These are phyloP conservation scores for Montifringilla adamsi DNA, from an alignment of 2,113 vertebrate species.

Conservation along the genomic window DNA sequence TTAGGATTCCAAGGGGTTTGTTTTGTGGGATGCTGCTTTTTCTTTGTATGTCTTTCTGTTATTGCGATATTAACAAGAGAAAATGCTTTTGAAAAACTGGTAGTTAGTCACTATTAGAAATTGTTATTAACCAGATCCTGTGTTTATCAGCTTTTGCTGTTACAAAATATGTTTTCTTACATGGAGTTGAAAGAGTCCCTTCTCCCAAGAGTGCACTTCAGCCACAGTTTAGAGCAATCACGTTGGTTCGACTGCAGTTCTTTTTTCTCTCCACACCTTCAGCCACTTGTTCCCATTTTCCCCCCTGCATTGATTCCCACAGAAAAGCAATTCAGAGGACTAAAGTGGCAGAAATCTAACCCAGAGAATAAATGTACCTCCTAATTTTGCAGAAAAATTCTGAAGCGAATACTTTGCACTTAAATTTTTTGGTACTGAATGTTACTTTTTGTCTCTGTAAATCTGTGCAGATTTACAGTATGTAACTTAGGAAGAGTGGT, in stretches of 20 bases:
- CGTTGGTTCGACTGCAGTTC: neutral
- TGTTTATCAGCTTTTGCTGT: neutral
- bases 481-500: neutral
- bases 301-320: neutral
- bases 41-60: neutral
- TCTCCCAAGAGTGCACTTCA: neutral
- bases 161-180: neutral
- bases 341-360: neutral
- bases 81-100: neutral
- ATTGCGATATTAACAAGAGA: neutral
- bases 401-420: neutral
- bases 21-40: neutral
- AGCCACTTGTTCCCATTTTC: fast-evolving
- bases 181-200: neutral
- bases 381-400: neutral
- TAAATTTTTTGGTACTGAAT: neutral
- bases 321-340: neutral
- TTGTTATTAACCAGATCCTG: neutral
- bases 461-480: neutral
- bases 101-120: neutral
- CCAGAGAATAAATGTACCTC: neutral
- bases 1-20: neutral
- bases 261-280: neutral
- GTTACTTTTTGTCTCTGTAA: neutral
- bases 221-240: neutral